A percentile compares a stretch with the other conserved stretches of the same genome.
Conservation (phyloP, 2,888 invertebrate species). For the Euplagia quadripunctaria region DNA sequence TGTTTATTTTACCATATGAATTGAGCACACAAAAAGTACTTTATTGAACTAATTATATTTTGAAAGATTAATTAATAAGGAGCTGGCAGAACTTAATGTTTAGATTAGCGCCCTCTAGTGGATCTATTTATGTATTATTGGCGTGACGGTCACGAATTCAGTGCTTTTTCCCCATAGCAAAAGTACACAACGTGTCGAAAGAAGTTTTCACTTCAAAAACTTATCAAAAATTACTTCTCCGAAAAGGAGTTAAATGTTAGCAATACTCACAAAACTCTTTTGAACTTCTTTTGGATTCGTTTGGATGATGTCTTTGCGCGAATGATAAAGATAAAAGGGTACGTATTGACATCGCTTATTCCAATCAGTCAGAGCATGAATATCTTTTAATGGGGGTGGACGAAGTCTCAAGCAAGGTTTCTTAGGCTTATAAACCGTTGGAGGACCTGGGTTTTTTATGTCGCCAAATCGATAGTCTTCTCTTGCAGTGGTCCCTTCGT, state of each 20-base stretch:
- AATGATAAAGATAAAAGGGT: slow-evolving; percentile 63
- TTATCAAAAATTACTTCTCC: not conserved
- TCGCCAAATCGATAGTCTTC: slow-evolving; percentile 27
- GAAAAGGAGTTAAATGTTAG: not conserved
- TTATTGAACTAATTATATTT: too few species aligned
- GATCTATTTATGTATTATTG: too few species aligned
- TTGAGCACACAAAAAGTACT: too few species aligned
- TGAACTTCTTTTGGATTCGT: slow-evolving; percentile 62
- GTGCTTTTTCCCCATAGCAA: too few species aligned
- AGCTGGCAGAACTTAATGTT: too few species aligned
- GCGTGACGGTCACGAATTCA: too few species aligned
- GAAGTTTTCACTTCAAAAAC: too few species aligned
- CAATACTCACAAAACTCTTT: slow-evolving; percentile 58
- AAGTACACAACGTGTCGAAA: too few species aligned
- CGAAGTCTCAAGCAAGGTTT: slow-evolving; percentile 15
- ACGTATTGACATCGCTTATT: slow-evolving; percentile 49
- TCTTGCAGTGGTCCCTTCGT: slow-evolving; percentile 8
- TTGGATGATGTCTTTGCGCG: slow-evolving; percentile 28
- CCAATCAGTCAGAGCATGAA: slow-evolving; percentile 65
- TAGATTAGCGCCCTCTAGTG: too few species aligned
- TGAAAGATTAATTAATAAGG: too few species aligned
- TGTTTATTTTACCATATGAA: too few species aligned
- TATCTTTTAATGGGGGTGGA: slow-evolving; percentile 56
- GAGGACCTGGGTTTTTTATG: slow-evolving; percentile 37
- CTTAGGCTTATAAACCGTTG: slow-evolving; percentile 50